These are phyloP conservation scores for Chesias legatella DNA, from an alignment of 2,888 invertebrate genomes.

Conservation along the genomic window DNA sequence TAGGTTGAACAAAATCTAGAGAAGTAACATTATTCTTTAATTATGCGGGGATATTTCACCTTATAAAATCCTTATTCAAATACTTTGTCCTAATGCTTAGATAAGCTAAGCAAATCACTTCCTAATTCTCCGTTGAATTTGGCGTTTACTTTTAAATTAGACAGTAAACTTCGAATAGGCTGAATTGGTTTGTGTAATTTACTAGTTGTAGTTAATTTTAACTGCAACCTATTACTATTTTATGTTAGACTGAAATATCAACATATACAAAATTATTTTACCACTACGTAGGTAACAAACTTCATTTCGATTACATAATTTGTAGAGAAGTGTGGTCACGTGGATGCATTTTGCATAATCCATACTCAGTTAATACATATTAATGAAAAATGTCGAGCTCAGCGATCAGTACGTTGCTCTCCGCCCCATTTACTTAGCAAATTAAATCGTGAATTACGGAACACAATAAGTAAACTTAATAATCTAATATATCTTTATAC, in stretches of 20 bases:
- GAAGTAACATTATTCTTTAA: background rate
- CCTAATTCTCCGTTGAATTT: conserved; percentile 24
- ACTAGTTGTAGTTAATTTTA: no score
- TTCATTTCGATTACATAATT: conserved; percentile 5
- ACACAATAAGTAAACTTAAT: background rate
- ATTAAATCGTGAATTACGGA: background rate
- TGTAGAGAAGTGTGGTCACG: conserved; percentile 4
- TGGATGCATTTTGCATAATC: conserved; percentile 4
- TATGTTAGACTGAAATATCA: no score
- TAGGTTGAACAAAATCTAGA: no score
- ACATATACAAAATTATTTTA: no score
- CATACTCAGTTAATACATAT: conserved; percentile 6
- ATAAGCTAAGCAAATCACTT: conserved; percentile 23
- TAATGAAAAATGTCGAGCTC: conserved; percentile 1
- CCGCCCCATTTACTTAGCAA: conserved; percentile 1
- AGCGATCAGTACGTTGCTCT: background rate
- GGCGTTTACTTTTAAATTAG: conserved; percentile 28
- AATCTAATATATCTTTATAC: no score
- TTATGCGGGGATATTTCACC: background rate
- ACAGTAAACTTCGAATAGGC: conserved; percentile 30
- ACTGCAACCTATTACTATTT: no score
- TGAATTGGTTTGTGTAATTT: no score
- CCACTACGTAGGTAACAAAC: no score
- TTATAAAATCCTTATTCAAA: conserved; percentile 3
- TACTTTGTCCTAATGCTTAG: conserved; percentile 2